phyloP scores from a whole-genome alignment of 2,888 invertebrate genomes.

The Microchrysa polita region DNA sequence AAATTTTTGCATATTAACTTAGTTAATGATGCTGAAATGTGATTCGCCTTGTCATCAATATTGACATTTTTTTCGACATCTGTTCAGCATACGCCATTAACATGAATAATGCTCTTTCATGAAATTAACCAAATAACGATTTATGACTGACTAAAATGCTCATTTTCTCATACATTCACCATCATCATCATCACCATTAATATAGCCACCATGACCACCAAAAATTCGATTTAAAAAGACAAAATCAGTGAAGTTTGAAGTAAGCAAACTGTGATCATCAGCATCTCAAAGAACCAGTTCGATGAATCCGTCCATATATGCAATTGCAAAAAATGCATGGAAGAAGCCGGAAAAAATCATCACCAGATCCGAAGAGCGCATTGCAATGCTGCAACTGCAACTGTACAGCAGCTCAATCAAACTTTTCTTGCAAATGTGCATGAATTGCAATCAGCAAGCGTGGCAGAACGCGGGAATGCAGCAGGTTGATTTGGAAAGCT shows the following conservation, averaged over 20 bases:
- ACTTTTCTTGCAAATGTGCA: no score
- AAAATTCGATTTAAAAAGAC: no score
- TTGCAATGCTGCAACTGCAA: no score
- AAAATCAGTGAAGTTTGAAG: no score
- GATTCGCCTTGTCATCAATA: conserved; percentile 20
- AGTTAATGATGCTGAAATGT: conserved; percentile 3
- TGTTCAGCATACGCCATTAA: neutral
- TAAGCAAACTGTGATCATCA: no score
- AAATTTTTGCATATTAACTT: no score
- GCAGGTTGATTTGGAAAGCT: neutral
- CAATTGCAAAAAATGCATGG: conserved; percentile 22
- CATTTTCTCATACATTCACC: conserved; percentile 36
- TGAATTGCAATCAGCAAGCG: neutral
- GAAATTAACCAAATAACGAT: conserved; percentile 42
- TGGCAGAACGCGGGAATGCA: neutral
- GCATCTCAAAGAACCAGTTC: conserved; percentile 22
- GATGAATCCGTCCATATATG: neutral
- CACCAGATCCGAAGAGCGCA: no score
- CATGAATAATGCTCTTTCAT: conserved; percentile 22
- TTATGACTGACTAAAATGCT: conserved; percentile 32
- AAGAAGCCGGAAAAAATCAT: no score
- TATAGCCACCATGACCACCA: no score
- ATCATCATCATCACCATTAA: neutral
- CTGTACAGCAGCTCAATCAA: no score
- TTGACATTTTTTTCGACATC: conserved; percentile 19